Evolutionary conservation across 1,140 invertebrate genomes (phyloP).

Genomic region (Hyphantria cunea): DNA sequence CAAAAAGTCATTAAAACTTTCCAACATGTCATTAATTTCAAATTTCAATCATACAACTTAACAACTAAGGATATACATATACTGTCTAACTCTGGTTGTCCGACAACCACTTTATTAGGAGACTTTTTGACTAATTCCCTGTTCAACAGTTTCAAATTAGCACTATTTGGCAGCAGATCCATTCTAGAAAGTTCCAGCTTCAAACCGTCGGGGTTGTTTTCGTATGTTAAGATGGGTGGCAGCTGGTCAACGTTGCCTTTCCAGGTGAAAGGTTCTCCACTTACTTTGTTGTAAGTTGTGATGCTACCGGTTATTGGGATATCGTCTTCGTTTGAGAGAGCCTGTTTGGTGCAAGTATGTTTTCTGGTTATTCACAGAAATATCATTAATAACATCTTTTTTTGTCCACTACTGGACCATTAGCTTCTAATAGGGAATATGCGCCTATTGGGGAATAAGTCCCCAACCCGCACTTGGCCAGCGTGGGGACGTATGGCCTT

Average conservation of each 20-base stretch:
- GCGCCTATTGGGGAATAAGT: no score
- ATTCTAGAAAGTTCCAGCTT: constrained; percentile 50
- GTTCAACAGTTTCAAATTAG: constrained; percentile 53
- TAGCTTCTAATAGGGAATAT: no score
- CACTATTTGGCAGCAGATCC: constrained; percentile 59
- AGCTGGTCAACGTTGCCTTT: constrained; percentile 47
- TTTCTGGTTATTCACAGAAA: no score
- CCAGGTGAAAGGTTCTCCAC: constrained; percentile 60
- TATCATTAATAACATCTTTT: no score
- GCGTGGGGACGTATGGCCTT: no score
- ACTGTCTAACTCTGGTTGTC: constrained; percentile 50
- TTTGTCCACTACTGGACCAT: no score
- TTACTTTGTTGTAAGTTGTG: constrained; percentile 60
- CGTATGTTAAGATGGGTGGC: constrained; percentile 35
- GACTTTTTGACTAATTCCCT: constrained; percentile 47
- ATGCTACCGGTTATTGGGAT: constrained; percentile 42
- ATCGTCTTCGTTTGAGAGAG: constrained; percentile 37
- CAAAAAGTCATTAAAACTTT: no score
- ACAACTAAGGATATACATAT: constrained; percentile 55
- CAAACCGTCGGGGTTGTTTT: constrained; percentile 36
- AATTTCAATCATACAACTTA: constrained; percentile 33
- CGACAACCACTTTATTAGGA: constrained; percentile 49
- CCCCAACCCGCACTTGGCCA: no score
- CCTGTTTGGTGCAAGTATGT: constrained; percentile 31
- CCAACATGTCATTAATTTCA: no score